Percentiles rank a stretch among this genome's conserved stretches.
phyloP scores from a whole-genome alignment of 2,113 vertebrate genomes.

The Dunckerocampus dactyliophorus region DNA sequence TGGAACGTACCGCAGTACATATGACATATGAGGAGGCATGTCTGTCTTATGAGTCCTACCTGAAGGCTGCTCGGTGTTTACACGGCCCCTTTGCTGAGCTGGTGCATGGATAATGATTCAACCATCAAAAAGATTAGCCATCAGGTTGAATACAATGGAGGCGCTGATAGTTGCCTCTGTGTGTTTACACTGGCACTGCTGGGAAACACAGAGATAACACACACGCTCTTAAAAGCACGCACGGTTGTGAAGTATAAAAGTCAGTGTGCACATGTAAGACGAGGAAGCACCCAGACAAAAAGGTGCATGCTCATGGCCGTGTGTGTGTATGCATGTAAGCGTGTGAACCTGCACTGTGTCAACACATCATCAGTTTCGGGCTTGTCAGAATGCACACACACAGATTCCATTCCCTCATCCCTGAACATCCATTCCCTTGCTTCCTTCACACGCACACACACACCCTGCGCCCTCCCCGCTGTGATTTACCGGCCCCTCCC shows the following conservation, averaged over 20 bases:
- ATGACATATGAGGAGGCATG: too few relatives aligned
- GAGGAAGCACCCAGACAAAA: slow-evolving; percentile 12
- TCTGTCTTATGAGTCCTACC: slow-evolving; percentile 31
- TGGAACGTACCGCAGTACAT: too few relatives aligned
- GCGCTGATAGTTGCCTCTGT: slow-evolving; percentile 54
- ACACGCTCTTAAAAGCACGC: slow-evolving; percentile 23
- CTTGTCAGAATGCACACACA: slow-evolving; percentile 58
- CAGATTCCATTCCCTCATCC: slow-evolving; percentile 51
- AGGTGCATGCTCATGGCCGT: not conserved
- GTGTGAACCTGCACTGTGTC: slow-evolving; percentile 54
- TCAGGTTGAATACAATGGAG: slow-evolving; percentile 63
- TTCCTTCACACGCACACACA: slow-evolving; percentile 5
- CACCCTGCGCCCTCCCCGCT: not conserved
- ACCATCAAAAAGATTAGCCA: slow-evolving; percentile 65
- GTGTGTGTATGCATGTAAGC: slow-evolving; percentile 11
- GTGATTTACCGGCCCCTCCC: slow-evolving; percentile 65
- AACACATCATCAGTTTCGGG: slow-evolving; percentile 55
- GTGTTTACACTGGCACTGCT: slow-evolving; percentile 51
- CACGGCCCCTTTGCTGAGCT: slow-evolving; percentile 45
- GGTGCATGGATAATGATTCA: slow-evolving; percentile 68
- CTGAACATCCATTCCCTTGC: slow-evolving; percentile 35
- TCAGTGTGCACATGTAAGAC: slow-evolving; percentile 25
- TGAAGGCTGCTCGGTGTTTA: slow-evolving; percentile 55
- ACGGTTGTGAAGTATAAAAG: slow-evolving; percentile 26
- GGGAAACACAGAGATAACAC: slow-evolving; percentile 38